Base-by-base conservation (phyloP, 2,113 vertebrate genomes). In the Ptilorrhoa leucosticta region DNA sequence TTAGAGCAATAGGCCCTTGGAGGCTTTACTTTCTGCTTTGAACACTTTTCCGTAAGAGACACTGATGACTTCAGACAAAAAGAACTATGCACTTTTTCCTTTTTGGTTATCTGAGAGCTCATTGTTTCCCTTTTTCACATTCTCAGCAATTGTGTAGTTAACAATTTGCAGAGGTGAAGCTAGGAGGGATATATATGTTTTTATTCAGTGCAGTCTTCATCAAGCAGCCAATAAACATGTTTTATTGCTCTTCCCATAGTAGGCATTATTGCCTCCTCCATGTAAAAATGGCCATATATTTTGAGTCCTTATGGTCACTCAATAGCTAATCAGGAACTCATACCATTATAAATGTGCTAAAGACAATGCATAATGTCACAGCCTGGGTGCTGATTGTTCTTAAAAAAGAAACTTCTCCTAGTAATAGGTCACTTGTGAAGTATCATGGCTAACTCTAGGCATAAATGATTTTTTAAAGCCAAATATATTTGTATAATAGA, bases 121-220 rank as follows among this genome's bases (percentile, higher is more conserved):
- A 81, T 50, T 21, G 39, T 80, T 97, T 93, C 82, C 45, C 31
- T 54, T 84, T 94, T 91, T 77, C 90, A 26, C 39, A n/a, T 93
- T 92, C 79, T 89, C 13, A 87, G 61, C 37, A 64, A 33, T 47
- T 68, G 48, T 60, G 78, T 13, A 64, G 48, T 85, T 84, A 65
- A 73, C 57, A 92, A 86, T 91, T 85, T 93, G 87, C 78, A 85
- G 37, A 91, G 70, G 22, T 57, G 48, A 51, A 89, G 33, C 64
- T 87, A 48, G 85, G 28, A 90, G 65, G 73, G 37, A 45, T 54
- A 30, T 72, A 79, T 9, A 30, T 83, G n/a, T 7, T 78, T 96
- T 91, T 90, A 94, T 93, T 94, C 91, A 95, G 87, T 71, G 39
- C 83, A 87, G 23, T 92, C 75, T 96, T 96, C 85, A 97, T 84